These are phyloP conservation scores for Microcebus tavaratra DNA, from an alignment of 2,113 vertebrate genomes.

Conservation along the genomic window DNA sequence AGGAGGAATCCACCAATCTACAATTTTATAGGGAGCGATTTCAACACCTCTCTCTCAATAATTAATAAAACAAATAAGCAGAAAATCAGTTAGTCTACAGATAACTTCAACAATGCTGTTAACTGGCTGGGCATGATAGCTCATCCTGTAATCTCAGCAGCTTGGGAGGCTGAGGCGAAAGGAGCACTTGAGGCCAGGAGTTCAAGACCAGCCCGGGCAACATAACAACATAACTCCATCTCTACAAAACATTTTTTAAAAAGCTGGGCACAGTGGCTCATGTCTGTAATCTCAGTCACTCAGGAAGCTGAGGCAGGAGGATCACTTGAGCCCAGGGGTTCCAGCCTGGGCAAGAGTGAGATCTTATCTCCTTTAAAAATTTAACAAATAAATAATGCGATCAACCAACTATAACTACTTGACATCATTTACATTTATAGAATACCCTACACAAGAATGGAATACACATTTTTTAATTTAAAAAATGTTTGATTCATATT, in stretches of 20 bases:
- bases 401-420: not conserved
- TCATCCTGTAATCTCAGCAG: not conserved
- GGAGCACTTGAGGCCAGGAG: not conserved
- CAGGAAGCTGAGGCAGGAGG: too few species aligned
- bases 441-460: not conserved
- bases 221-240: not conserved
- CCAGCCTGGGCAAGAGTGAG: too few species aligned
- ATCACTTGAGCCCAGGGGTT: too few species aligned
- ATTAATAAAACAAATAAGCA: not conserved
- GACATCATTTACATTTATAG: not conserved
- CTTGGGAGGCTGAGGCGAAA: not conserved
- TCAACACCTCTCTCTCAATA: not conserved
- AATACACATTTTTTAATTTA: not conserved
- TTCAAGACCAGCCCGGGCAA: not conserved
- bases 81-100: not conserved
- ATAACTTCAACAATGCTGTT: not conserved
- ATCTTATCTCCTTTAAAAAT: too few species aligned
- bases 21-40: not conserved
- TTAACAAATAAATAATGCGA: too few species aligned
- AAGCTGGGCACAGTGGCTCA: too few species aligned
- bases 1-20: not conserved
- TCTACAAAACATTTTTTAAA: not conserved
- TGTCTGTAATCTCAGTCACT: too few species aligned
- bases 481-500: too few species aligned
- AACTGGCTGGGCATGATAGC: not conserved